Conservation (phyloP, 2,888 invertebrate species). For the Pelosia muscerda region DNA sequence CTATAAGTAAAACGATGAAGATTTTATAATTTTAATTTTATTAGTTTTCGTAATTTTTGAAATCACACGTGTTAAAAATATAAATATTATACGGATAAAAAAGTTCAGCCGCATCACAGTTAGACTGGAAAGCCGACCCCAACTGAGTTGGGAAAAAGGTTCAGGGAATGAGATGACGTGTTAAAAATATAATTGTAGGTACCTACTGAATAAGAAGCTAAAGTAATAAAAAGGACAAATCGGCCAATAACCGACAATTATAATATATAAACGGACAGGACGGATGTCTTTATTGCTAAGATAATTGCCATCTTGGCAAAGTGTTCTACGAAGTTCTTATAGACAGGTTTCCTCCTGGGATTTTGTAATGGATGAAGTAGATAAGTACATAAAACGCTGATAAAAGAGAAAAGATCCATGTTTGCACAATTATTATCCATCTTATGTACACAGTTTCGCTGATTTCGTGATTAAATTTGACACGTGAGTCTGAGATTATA, state of each 20-base stretch:
- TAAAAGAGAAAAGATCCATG: constrained; percentile 26
- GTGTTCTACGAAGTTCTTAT: constrained; percentile 31
- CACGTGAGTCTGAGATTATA: background rate
- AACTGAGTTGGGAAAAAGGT: too few relatives aligned
- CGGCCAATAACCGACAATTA: background rate
- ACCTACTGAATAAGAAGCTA: too few relatives aligned
- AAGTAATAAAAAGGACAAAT: background rate
- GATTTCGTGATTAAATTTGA: constrained; percentile 5
- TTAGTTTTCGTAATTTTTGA: too few relatives aligned
- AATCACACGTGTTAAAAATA: too few relatives aligned
- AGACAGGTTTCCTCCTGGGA: constrained; percentile 38
- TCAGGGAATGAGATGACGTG: too few relatives aligned
- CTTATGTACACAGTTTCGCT: constrained; percentile 13
- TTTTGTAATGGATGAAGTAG: constrained; percentile 41
- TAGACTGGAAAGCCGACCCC: too few relatives aligned
- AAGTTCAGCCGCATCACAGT: too few relatives aligned
- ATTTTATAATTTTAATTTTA: too few relatives aligned
- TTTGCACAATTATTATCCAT: constrained; percentile 21
- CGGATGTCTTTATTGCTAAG: background rate
- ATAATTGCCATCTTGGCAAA: constrained; percentile 20
- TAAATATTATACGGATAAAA: too few relatives aligned
- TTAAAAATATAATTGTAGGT: too few relatives aligned
- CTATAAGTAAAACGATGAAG: too few relatives aligned
- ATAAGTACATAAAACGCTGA: constrained; percentile 12
- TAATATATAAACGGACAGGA: background rate